Percentiles rank a stretch among this genome's conserved stretches.
Evolutionary conservation across 1,140 invertebrate species (phyloP).

Genomic region (Drosophila micromelanica): DNA sequence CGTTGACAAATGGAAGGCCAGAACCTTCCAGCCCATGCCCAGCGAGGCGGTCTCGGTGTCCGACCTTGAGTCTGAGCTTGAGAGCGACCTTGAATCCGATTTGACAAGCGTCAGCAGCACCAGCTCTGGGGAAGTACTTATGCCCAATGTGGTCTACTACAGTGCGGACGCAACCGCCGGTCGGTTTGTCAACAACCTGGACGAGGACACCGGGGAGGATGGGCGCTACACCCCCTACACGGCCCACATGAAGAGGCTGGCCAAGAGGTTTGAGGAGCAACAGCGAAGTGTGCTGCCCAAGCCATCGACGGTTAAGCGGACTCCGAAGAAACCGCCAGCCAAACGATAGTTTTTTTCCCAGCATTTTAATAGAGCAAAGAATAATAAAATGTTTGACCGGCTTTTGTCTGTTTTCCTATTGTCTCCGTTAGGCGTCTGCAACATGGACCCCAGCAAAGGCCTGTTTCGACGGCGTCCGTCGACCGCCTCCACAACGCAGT

Average conservation of each 20-base stretch:
- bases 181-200: slow-evolving; percentile 58
- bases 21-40: neutral
- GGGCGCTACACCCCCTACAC: neutral
- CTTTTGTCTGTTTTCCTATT: slow-evolving; percentile 12
- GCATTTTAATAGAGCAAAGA: neutral
- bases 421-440: slow-evolving; percentile 75
- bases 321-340: neutral
- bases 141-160: slow-evolving; percentile 63
- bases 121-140: slow-evolving; percentile 46
- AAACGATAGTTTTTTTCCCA: slow-evolving; percentile 15
- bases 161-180: slow-evolving; percentile 34
- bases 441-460: slow-evolving; percentile 85
- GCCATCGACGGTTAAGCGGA: neutral
- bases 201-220: slow-evolving; percentile 22
- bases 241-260: slow-evolving; percentile 21
- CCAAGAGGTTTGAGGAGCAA: slow-evolving; percentile 11
- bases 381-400: slow-evolving; percentile 40
- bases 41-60: neutral
- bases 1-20: slow-evolving; percentile 53
- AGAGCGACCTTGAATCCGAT: neutral
- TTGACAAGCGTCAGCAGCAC: neutral
- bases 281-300: neutral
- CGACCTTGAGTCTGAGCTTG: neutral
- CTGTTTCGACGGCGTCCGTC: slow-evolving; percentile 85
- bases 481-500: slow-evolving; percentile 62